Evolutionary conservation across 2,888 invertebrate genomes (phyloP).

Genomic region (Galerucella calmariensis): DNA sequence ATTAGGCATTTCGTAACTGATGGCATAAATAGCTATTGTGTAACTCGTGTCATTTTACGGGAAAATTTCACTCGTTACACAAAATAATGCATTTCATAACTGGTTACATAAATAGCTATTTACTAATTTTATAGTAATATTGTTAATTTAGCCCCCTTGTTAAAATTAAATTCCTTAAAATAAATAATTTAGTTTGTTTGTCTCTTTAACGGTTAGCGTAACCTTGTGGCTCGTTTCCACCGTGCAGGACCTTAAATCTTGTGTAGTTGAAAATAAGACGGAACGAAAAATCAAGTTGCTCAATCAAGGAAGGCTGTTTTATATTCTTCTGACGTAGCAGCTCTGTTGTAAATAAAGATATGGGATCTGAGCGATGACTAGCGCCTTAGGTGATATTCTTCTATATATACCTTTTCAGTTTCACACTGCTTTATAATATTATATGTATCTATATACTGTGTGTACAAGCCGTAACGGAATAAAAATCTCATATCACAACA

Average conservation of each 20-base stretch:
- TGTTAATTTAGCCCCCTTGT: too few species aligned
- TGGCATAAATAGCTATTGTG: too few species aligned
- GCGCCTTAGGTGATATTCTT: slow-evolving; percentile 42
- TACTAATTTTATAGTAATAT: too few species aligned
- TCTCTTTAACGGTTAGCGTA: neutral
- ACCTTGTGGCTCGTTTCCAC: neutral
- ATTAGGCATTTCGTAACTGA: too few species aligned
- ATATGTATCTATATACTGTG: neutral
- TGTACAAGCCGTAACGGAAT: neutral
- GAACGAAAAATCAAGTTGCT: slow-evolving; percentile 66
- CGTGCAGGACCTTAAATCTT: slow-evolving; percentile 2
- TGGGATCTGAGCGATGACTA: slow-evolving; percentile 57
- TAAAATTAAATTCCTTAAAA: too few species aligned
- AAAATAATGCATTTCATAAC: too few species aligned
- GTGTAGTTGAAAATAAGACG: slow-evolving; percentile 56
- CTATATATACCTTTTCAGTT: slow-evolving; percentile 36
- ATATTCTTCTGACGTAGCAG: slow-evolving; percentile 60
- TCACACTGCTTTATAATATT: slow-evolving; percentile 39
- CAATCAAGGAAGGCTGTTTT: slow-evolving; percentile 64
- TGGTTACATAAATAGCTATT: too few species aligned
- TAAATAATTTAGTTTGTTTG: too few species aligned
- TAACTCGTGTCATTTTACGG: too few species aligned
- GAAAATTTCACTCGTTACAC: too few species aligned
- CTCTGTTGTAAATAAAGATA: slow-evolving; percentile 67
- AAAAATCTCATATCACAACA: too few species aligned